Conservation (phyloP, 1,140 invertebrate genomes). For the Belonocnema kinseyi region DNA sequence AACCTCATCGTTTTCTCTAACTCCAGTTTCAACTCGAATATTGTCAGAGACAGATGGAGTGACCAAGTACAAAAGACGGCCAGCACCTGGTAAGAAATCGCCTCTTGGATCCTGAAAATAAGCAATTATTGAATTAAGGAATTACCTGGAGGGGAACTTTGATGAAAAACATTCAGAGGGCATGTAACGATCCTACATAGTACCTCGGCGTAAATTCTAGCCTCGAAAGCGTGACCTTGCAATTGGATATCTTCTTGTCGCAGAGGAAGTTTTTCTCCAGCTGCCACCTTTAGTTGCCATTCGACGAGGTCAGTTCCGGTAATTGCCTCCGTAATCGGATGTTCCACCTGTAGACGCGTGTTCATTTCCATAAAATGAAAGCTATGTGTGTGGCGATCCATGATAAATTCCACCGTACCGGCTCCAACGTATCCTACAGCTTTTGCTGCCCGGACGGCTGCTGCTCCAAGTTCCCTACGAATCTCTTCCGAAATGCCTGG, state of each 20-base stretch:
- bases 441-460: conserved; percentile 93
- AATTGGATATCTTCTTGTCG: conserved; percentile 87
- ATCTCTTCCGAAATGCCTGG: conserved; percentile 88
- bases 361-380: conserved; percentile 99
- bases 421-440: conserved; percentile 97
- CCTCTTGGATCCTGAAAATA: conserved; percentile 79
- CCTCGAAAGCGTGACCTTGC: conserved; percentile 92
- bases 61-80: conserved; percentile 83
- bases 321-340: conserved; percentile 99
- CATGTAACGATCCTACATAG: conserved; percentile 16
- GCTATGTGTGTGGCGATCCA: conserved; percentile 86
- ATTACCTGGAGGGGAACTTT: not conserved
- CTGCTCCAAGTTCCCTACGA: conserved; percentile 87
- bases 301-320: conserved; percentile 96
- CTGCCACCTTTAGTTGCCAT: conserved; percentile 94
- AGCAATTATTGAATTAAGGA: conserved; percentile 30
- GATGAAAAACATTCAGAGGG: not conserved
- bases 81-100: conserved; percentile 93
- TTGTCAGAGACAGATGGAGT: conserved; percentile 79
- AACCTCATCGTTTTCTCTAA: conserved; percentile 89
- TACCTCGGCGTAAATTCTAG: conserved; percentile 95
- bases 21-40: conserved; percentile 88
- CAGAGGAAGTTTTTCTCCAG: conserved; percentile 89
- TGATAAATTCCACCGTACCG: conserved; percentile 96
- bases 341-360: conserved; percentile 95